Evolutionary conservation across 2,797 vertebrate genomes (phyloP), one percentile per base, ranked within the genome.

Genomic region (Cichlasoma orientale): DNA sequence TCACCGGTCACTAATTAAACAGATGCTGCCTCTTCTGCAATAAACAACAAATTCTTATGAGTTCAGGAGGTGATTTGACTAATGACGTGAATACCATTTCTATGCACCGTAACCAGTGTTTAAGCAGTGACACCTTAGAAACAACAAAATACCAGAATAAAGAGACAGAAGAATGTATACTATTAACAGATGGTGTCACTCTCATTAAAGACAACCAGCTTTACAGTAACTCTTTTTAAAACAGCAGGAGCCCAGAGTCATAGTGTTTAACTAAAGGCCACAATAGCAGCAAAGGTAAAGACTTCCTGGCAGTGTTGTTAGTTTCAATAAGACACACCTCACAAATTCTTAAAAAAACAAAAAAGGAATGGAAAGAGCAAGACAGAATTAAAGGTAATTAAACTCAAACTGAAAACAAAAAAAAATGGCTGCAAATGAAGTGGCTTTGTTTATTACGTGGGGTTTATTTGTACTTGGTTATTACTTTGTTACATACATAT

Each of bases 391-490:
- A 81, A 61, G 68, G 82, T 79, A 87, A 88, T 90, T 92, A 90
- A 85, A 84, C 69, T 83, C 70, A 83, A 36, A 81, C 56, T 75
- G 50, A 78, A 58, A 74, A 75, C 74, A 92, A 75, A 84, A 89
- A 89, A 75, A 90, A 92, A 90, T 71, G 50, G 11, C 84, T 12
- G 27, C 80, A 79, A 83, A 83, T 82, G 82, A 89, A 83, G 79
- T 86, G 74, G 52, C 16, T 66, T 63, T 75, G 58, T 88, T 90
- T 91, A 87, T 87, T 75, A 78, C 13, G 33, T 78, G 41, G 41
- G 47, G 41, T 66, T 66, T 47, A 41, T 66, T 66, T 47, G 3
- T 29, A 66, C 41, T 66, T 66, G 3, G 61, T 29, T 66, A 66
- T 66, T 27, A 27, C 44, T 63, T 44, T 63, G 59, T 44, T 27